Conservation (phyloP, 1,140 invertebrate species). For the Lordiphosa collinella region DNA sequence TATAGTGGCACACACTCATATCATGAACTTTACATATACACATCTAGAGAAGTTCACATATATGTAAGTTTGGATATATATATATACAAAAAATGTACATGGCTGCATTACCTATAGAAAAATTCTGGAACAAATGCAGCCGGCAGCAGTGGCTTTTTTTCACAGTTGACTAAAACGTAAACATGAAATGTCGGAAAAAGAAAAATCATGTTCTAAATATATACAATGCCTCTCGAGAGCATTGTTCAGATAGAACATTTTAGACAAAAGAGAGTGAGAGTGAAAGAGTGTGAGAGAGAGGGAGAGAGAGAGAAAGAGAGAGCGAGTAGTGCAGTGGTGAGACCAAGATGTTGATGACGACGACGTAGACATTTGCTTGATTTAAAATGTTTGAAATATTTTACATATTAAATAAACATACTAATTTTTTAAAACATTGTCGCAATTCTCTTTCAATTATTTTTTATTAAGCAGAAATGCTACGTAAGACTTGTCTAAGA, state of each 20-base stretch:
- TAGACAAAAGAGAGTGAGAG: constrained; percentile 11
- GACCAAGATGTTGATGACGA: background rate
- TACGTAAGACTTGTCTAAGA: too few relatives aligned
- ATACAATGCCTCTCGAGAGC: constrained; percentile 46
- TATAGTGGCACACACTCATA: constrained; percentile 22
- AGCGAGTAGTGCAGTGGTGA: background rate
- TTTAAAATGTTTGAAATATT: background rate
- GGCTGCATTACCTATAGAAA: constrained; percentile 37
- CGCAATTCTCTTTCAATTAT: background rate
- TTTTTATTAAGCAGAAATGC: background rate
- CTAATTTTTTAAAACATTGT: background rate
- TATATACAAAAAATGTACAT: constrained; percentile 14
- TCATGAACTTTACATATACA: background rate
- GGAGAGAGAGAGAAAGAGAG: constrained; percentile 3
- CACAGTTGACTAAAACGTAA: constrained; percentile 62
- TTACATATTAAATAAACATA: background rate
- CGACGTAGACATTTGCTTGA: background rate
- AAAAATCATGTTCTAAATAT: constrained; percentile 73
- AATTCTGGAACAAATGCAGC: constrained; percentile 72
- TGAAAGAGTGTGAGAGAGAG: constrained; percentile 5
- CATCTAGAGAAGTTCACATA: constrained; percentile 1
- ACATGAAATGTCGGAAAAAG: constrained; percentile 62
- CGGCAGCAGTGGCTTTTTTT: constrained; percentile 53
- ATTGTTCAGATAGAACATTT: background rate
- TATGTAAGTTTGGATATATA: constrained; percentile 11